phyloP scores from a whole-genome alignment of 2,113 vertebrate genomes.

The Tenrec ecaudatus region DNA sequence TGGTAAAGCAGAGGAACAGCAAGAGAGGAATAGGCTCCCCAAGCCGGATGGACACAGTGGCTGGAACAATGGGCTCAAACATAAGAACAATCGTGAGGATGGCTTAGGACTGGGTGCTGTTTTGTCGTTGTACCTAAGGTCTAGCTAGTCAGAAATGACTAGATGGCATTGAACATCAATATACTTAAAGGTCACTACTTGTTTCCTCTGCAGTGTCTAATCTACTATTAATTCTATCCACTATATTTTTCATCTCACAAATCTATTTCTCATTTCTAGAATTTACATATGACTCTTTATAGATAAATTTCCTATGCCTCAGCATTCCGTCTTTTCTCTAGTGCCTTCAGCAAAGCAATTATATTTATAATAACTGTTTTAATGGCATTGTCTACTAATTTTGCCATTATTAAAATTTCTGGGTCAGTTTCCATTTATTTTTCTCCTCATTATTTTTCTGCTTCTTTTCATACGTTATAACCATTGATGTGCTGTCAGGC shows the following conservation, averaged over 20 bases:
- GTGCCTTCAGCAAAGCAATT: background rate
- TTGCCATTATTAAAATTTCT: background rate
- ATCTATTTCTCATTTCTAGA: background rate
- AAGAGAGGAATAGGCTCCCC: no score
- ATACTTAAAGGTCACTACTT: background rate
- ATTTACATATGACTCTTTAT: background rate
- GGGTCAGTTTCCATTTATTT: background rate
- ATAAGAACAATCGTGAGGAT: no score
- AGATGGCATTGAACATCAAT: background rate
- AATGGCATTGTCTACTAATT: conserved; percentile 5
- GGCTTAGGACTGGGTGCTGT: no score
- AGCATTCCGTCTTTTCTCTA: conserved; percentile 10
- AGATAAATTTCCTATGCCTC: background rate
- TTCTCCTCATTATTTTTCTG: background rate
- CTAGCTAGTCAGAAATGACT: no score
- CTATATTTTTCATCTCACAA: conserved; percentile 32
- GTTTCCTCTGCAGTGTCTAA: background rate
- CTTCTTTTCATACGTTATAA: background rate
- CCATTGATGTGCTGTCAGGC: background rate
- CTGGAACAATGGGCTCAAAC: no score
- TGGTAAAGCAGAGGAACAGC: no score
- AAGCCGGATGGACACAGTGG: no score
- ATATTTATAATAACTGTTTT: background rate
- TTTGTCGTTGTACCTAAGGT: no score
- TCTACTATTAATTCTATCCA: background rate